These are phyloP conservation scores for Andrena fulva DNA, from an alignment of 2,888 invertebrate genomes.

Conservation along the genomic window DNA sequence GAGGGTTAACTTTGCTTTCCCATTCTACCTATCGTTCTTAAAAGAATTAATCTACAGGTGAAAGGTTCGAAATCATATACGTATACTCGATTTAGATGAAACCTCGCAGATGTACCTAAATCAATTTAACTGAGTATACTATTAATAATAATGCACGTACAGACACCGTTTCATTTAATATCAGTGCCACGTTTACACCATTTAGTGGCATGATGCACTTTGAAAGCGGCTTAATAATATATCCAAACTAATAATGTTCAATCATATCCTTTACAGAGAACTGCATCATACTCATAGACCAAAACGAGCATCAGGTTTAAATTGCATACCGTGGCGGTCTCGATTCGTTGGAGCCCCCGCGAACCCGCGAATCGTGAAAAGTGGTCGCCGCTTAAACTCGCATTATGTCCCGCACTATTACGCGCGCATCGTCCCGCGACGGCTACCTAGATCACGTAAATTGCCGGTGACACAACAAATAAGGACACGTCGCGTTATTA, in stretches of 20 bases:
- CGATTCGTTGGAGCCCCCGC: constrained; percentile 30
- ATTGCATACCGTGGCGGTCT: constrained; percentile 29
- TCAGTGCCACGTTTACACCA: neutral
- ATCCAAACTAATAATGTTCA: neutral
- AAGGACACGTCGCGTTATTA: constrained; percentile 39
- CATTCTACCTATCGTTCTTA: too few relatives aligned
- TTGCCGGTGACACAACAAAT: constrained; percentile 52
- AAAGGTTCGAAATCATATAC: too few relatives aligned
- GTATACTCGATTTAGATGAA: too few relatives aligned
- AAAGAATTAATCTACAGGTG: too few relatives aligned
- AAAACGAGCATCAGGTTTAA: neutral
- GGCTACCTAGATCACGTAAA: constrained; percentile 50
- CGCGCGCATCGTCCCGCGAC: constrained; percentile 4
- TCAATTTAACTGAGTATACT: too few relatives aligned
- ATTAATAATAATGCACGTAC: too few relatives aligned
- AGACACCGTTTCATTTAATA: neutral
- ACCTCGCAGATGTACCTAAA: too few relatives aligned
- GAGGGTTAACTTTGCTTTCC: too few relatives aligned
- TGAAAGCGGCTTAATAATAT: neutral
- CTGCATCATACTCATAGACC: neutral
- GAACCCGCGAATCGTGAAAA: constrained; percentile 28
- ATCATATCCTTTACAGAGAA: neutral
- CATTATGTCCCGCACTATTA: constrained; percentile 17
- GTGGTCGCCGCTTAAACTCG: neutral
- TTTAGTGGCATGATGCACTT: neutral